Conservation (phyloP, 2,113 vertebrate genomes). For the Drymodes brunneopygia region DNA sequence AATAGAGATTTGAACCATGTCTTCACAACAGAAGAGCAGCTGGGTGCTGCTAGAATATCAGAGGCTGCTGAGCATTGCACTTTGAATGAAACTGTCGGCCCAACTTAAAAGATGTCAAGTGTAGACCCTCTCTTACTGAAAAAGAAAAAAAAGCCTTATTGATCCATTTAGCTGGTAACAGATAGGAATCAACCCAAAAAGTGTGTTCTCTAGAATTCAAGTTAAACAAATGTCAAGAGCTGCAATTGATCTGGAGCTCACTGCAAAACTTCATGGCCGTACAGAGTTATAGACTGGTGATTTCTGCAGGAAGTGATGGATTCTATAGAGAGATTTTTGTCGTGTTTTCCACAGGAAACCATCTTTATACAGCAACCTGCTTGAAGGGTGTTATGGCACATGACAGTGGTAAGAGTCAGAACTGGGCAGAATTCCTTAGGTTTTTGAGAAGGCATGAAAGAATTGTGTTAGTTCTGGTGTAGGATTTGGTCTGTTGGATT, state of each 20-base stretch:
- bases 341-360: not conserved
- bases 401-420: not conserved
- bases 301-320: not conserved
- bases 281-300: not conserved
- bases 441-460: not conserved
- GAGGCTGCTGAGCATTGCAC: not conserved
- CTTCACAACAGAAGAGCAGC: constrained; percentile 11
- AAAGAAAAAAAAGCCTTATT: not conserved
- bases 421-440: not conserved
- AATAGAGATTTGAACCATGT: not conserved
- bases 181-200: constrained; percentile 12
- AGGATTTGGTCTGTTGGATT: not conserved
- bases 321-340: not conserved
- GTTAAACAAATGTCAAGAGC: constrained; percentile 30
- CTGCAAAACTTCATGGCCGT: not conserved
- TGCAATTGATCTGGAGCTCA: constrained; percentile 25
- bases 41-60: constrained; percentile 1
- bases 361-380: not conserved
- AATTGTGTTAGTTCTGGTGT: not conserved
- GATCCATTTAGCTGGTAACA: constrained; percentile 27
- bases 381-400: not conserved
- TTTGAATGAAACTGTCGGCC: not conserved
- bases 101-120: constrained; percentile 6
- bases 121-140: not conserved
- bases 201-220: not conserved